Evolutionary conservation across 37 sponge, comb jelly and placozoan genomes (phyloP), one percentile per base, ranked within the genome.

Genomic region (Mnemiopsis leidyi): DNA sequence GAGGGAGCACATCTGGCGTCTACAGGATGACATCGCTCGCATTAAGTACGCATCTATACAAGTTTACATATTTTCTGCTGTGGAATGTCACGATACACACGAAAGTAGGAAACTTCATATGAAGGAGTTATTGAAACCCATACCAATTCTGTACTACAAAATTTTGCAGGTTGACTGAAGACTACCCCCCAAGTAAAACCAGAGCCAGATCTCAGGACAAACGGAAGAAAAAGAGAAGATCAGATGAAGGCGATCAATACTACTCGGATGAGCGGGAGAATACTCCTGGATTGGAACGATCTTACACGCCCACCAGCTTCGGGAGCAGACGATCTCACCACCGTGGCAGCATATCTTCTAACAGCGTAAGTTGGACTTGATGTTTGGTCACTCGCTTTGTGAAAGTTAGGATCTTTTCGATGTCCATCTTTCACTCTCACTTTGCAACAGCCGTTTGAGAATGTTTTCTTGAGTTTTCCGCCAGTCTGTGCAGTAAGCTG

Each of bases 341-440:
- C 26, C 90, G 90, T 28, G 90, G 90, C 90, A 85, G 90, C 30
- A 85, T 85, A 1, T 85, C 90, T 13, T 85, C 90, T 37, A 85
- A 85, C 30, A 85, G 90, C 61, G 90, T 85, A 26, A 38, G 90
- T 85, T 77, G n/a, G n/a, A 25, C n/a, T 28, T n/a, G n/a, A n/a
- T n/a, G n/a, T n/a, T n/a, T n/a, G n/a, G n/a, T n/a, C n/a, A n/a
- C n/a, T n/a, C n/a, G n/a, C n/a, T n/a, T n/a, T n/a, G n/a, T n/a
- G n/a, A n/a, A n/a, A n/a, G n/a, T n/a, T n/a, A n/a, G n/a, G n/a
- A n/a, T n/a, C n/a, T n/a, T n/a, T n/a, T n/a, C n/a, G n/a, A n/a
- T n/a, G n/a, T n/a, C n/a, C n/a, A n/a, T n/a, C n/a, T n/a, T n/a
- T n/a, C n/a, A n/a, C n/a, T n/a, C n/a, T n/a, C n/a, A n/a, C n/a